These are phyloP conservation scores for Lochmaea capreae DNA, from an alignment of 2,888 invertebrate genomes.

Conservation along the genomic window DNA sequence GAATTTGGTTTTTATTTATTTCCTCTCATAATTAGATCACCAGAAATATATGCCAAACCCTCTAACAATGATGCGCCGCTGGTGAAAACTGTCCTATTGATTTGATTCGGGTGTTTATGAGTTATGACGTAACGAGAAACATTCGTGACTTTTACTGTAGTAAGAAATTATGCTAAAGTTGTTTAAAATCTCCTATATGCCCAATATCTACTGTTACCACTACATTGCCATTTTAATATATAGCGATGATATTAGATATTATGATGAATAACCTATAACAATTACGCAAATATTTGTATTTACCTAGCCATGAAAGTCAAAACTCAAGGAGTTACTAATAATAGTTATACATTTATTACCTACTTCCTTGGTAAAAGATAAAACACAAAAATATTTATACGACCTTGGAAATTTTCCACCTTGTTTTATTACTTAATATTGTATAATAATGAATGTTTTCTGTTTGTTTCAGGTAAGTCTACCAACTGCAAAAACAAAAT, in stretches of 20 bases:
- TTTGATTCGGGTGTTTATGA: too few species aligned
- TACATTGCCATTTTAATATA: background rate
- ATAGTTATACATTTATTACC: background rate
- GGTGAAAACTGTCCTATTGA: too few species aligned
- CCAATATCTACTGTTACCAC: too few species aligned
- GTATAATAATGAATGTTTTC: background rate
- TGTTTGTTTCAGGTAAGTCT: slow-evolving; percentile 13
- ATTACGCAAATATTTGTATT: background rate
- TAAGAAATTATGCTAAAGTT: too few species aligned
- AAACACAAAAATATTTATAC: background rate
- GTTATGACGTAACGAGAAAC: too few species aligned
- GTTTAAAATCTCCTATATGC: too few species aligned
- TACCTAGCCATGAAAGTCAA: background rate
- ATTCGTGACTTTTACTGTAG: too few species aligned
- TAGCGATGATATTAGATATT: background rate
- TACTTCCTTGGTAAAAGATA: background rate
- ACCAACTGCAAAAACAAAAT: background rate
- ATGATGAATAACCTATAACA: background rate
- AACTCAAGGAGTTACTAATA: background rate
- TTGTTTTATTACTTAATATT: background rate
- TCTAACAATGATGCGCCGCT: too few species aligned
- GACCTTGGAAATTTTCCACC: background rate
- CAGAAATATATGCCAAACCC: too few species aligned
- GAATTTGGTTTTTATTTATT: too few species aligned
- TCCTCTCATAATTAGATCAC: too few species aligned